phyloP scores from a whole-genome alignment of 35 echinoderm and acorn worm species.

The Anneissia japonica region DNA sequence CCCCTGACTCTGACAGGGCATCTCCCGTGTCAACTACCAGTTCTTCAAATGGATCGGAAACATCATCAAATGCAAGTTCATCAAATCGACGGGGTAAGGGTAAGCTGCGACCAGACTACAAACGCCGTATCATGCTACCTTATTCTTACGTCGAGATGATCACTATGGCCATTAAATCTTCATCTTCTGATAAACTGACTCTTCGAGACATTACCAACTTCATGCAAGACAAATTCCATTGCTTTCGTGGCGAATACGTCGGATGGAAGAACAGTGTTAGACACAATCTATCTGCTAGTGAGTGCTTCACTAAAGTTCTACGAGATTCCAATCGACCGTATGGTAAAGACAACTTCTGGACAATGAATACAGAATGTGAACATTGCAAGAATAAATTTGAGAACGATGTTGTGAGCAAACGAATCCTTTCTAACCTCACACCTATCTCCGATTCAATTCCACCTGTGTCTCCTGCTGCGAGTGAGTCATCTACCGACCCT shows the following conservation, averaged over 20 bases:
- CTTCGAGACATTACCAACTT: conserved; percentile 61
- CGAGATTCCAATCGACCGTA: conserved; percentile 15
- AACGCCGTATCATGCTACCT: conserved; percentile 46
- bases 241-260: conserved; percentile 54
- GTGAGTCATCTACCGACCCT: not conserved
- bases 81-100: not conserved
- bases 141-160: conserved; percentile 84
- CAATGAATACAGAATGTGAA: conserved; percentile 9
- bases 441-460: too few relatives aligned
- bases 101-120: conserved; percentile 31
- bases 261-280: conserved; percentile 59
- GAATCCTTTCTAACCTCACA: too few relatives aligned
- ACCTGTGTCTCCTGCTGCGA: too few relatives aligned
- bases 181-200: conserved; percentile 46
- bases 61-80: not conserved
- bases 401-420: not conserved
- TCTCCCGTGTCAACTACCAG: not conserved
- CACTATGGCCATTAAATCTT: conserved; percentile 67
- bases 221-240: conserved; percentile 33
- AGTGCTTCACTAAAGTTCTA: conserved; percentile 35
- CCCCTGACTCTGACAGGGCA: not conserved
- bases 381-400: not conserved
- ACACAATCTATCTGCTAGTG: conserved; percentile 48
- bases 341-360: conserved; percentile 59
- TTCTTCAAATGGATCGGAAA: not conserved